phyloP scores from a whole-genome alignment of 92 coral and sea anemone species.

The Pocillopora grandis region DNA sequence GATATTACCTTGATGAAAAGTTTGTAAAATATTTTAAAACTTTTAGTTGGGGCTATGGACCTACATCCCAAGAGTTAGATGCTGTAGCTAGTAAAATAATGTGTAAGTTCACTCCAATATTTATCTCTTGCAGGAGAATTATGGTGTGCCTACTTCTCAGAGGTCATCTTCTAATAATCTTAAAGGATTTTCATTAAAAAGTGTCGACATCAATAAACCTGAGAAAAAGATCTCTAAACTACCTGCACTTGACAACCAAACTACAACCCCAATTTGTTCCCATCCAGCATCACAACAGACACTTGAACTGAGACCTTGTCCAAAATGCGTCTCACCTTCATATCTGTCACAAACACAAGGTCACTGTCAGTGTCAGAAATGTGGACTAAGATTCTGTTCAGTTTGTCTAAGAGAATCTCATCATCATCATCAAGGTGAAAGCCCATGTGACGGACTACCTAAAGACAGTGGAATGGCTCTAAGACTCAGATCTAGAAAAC shows the following conservation, averaged over 20 bases:
- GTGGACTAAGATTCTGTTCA: slow-evolving; percentile 61
- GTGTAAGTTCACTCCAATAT: not conserved
- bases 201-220: slow-evolving; percentile 30
- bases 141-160: slow-evolving; percentile 14
- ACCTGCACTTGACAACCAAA: not conserved
- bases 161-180: slow-evolving; percentile 15
- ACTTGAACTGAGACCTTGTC: slow-evolving; percentile 55
- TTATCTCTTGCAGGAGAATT: slow-evolving; percentile 42
- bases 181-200: slow-evolving; percentile 35
- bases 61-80: too few relatives aligned
- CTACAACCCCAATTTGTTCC: not conserved
- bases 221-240: not conserved
- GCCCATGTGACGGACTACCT: slow-evolving; percentile 45
- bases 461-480: slow-evolving; percentile 18
- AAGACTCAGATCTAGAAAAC: slow-evolving; percentile 30
- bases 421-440: not conserved
- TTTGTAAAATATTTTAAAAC: too few relatives aligned
- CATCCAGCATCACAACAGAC: slow-evolving; percentile 4
- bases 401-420: slow-evolving; percentile 46
- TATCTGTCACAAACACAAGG: slow-evolving; percentile 22
- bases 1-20: too few relatives aligned
- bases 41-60: too few relatives aligned
- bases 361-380: slow-evolving; percentile 61
- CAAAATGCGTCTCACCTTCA: slow-evolving; percentile 70
- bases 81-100: too few relatives aligned